Evolutionary conservation across 2,797 vertebrate species (phyloP).

Genomic region (Loriculus beryllinus): DNA sequence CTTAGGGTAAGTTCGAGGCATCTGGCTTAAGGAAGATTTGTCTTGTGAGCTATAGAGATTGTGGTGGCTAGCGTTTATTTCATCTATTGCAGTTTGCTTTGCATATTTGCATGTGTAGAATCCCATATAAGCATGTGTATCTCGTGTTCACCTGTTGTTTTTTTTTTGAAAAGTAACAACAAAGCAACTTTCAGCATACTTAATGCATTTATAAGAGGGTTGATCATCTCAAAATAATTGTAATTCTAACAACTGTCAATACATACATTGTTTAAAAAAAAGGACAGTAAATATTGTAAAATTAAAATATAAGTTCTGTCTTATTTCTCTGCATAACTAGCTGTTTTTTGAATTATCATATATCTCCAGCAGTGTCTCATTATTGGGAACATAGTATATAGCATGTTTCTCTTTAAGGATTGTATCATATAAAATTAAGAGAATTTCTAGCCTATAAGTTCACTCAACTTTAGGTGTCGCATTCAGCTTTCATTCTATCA

Average conservation of each 20-base stretch:
- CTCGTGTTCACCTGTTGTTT: not conserved
- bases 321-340: not conserved
- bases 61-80: not conserved
- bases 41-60: not conserved
- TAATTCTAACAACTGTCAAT: not conserved
- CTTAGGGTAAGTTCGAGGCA: not conserved
- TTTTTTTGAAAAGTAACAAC: not conserved
- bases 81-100: not conserved
- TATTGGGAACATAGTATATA: not conserved
- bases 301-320: not conserved
- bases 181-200: not conserved
- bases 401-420: not conserved
- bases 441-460: not conserved
- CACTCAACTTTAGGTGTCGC: not conserved
- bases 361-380: not conserved
- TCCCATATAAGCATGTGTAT: not conserved
- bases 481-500: not conserved
- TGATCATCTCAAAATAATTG: not conserved
- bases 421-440: not conserved
- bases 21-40: not conserved
- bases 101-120: not conserved
- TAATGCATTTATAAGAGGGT: not conserved
- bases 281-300: not conserved
- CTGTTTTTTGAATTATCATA: not conserved
- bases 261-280: not conserved